Base-by-base conservation (phyloP, 2,888 invertebrate genomes). In the Watsonalla binaria region DNA sequence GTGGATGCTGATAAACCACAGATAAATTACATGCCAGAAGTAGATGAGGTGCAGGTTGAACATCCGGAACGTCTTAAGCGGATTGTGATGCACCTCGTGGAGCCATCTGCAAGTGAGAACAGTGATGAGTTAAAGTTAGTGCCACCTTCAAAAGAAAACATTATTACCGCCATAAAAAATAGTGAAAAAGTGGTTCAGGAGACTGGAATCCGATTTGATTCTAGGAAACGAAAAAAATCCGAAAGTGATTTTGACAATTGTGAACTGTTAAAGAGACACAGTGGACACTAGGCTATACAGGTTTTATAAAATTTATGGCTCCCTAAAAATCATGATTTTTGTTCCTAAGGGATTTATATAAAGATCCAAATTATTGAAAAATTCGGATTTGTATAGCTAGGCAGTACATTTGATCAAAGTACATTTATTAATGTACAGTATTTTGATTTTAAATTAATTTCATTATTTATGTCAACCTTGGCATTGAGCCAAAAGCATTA, bases 1-100 rank as follows among this genome's bases (percentile, higher is more conserved):
- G 92, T 93, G 11, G 91, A 93, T 66, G 85, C 90, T 47, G 87
- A 90, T 53, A 90, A 90, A 59, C 84, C 89, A 49, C 74, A 78
- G 39, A 68, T 58, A 54, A 81, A 82, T 11, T 68, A 63, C 47
- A 55, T 65, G 13, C 49, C 67, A 13, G 56, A 73, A 11, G 52
- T 74, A 51, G 86, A 89, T 68, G 88, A 89, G 46, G 76, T 77
- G 7, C 92, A 92, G 0, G 93, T 95, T 0, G 95, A 95, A 72
- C 94, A 96, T 84, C 95, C 95, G 0, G 90, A 92, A 56, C 92
- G 93, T 55, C 74, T 96, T 52, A 94, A 96, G 72, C 92, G 92
- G 52, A 95, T 95, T 52, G 94, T 96, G 42, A 92, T 94, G 71
- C 93, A 95, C 70, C 84, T 96, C 14, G 82, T 90, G 11, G 86